Evolutionary conservation across 2,113 vertebrate species (phyloP).

Genomic region (Centrocercus urophasianus): DNA sequence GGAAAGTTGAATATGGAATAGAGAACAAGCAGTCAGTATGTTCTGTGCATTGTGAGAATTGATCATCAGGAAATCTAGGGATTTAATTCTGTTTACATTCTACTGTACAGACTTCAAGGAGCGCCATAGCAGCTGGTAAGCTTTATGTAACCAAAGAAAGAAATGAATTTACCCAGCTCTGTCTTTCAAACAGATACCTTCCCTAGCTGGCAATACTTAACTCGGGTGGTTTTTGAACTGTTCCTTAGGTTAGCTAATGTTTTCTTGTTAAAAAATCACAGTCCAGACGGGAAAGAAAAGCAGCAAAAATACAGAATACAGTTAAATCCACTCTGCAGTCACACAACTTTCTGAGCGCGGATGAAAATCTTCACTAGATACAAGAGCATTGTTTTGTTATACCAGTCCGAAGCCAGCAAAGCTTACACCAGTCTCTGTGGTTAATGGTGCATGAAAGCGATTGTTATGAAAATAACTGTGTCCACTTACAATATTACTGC

Average conservation of each 20-base stretch:
- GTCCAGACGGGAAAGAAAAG: background rate
- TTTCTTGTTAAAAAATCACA: background rate
- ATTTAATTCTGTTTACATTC: constrained; percentile 3
- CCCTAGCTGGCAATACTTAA: background rate
- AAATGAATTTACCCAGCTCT: background rate
- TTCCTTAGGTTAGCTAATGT: background rate
- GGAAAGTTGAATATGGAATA: background rate
- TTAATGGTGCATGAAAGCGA: background rate
- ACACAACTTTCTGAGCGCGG: background rate
- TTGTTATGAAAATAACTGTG: constrained; percentile 35
- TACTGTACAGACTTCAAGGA: background rate
- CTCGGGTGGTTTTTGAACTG: background rate
- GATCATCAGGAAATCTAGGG: background rate
- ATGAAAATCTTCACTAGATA: background rate
- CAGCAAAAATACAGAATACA: background rate
- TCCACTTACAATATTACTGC: background rate
- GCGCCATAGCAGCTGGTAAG: background rate
- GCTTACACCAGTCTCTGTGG: background rate
- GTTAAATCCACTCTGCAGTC: background rate
- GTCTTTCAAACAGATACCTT: background rate
- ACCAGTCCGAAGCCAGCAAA: background rate
- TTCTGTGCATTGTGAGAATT: background rate
- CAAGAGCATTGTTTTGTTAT: background rate
- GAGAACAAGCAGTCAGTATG: background rate
- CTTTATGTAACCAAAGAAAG: background rate